A percentile compares a stretch with the other conserved stretches of the same genome.
phyloP scores from a whole-genome alignment of 2,113 vertebrate genomes.

The Myrmophylax atrothorax region DNA sequence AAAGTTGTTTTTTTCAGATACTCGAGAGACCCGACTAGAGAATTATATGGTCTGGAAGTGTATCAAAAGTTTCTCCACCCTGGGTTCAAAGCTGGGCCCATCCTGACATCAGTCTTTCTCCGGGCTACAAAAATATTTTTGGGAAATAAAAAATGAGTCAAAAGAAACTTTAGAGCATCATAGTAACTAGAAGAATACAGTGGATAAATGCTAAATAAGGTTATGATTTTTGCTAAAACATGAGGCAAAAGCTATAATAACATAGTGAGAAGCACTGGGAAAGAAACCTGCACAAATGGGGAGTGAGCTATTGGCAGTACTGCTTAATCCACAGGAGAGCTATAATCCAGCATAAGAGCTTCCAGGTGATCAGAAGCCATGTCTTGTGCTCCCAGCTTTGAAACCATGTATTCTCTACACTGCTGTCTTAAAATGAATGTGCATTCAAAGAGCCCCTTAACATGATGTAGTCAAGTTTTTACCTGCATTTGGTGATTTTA shows the following conservation, averaged over 20 bases:
- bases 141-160: background rate
- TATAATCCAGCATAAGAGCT: background rate
- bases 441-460: background rate
- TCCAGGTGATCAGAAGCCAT: background rate
- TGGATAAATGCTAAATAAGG: background rate
- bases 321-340: background rate
- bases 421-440: background rate
- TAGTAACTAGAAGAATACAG: background rate
- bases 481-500: background rate
- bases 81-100: background rate
- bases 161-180: background rate
- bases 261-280: background rate
- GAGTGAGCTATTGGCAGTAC: background rate
- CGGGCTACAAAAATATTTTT: background rate
- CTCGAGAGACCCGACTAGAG: background rate
- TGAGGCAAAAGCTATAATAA: background rate
- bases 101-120: constrained; percentile 7
- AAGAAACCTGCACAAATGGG: rapidly evolving
- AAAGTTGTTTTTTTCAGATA: background rate
- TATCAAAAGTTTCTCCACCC: constrained; percentile 20
- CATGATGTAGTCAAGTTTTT: rapidly evolving
- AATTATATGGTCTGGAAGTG: constrained; percentile 5
- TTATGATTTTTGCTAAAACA: background rate
- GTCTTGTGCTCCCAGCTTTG: background rate
- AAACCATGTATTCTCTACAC: background rate